Evolutionary conservation across 2,888 invertebrate genomes (phyloP), one percentile per base, ranked within the genome.

Genomic region (Pherbina coryleti): DNA sequence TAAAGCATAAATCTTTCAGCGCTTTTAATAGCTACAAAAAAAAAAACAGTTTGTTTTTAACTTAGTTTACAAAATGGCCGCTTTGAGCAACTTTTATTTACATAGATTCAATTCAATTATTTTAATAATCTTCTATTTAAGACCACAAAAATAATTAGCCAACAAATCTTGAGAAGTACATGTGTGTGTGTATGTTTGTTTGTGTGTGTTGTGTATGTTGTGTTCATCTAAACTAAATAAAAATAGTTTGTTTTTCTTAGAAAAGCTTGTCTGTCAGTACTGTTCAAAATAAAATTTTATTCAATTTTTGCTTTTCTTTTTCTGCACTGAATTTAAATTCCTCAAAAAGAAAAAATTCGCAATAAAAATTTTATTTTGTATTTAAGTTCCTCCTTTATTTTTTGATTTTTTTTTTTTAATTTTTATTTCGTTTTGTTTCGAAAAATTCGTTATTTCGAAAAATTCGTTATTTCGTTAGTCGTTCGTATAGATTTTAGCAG

Each of bases 101-200:
- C 2, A 62, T 25, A 62, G 5, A 62, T 62, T 62, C 11, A 28
- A 25, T 57, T 57, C 3, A 25, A 57, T n/a, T n/a, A 57, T 57
- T 57, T 25, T n/a, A 8, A 22, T 64, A 25, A 64, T 11, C 25
- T 64, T 3, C 0, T 64, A 14, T 55, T 44, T 69, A 49, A 69
- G 67, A 51, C 66, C 19, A 64, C 7, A 44, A 64, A 76, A 53
- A n/a, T n/a, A 67, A 67, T 37, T 17, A 5, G 31, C 31, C 37
- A 9, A 67, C 37, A 67, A 84, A 84, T 85, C 84, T 85, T 85
- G 84, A 86, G 86, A 86, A 51, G 55, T 22, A 51, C 7, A 2
- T 51, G 25, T 71, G 5, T 53, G 53, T 44, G 25, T 55, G 57
- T 57, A 19, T 57, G 31, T 31, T 2, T 66, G 28, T 66, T 2